Base-by-base conservation (phyloP, 2,113 vertebrate species). In the Mungos mungo region DNA sequence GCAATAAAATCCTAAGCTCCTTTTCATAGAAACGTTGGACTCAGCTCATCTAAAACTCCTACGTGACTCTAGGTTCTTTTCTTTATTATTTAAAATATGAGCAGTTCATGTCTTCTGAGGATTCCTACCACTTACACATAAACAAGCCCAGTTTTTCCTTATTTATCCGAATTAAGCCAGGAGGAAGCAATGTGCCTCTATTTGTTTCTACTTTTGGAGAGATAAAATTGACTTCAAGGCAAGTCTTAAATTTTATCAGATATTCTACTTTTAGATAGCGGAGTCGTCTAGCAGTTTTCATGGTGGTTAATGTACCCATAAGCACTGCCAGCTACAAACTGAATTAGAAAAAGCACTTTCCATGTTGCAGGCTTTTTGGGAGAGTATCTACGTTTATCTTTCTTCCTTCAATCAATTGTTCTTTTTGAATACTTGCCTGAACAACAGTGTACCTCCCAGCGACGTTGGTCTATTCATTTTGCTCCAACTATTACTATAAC, bases 181-280 rank as follows among this genome's bases (percentile, higher is more conserved):
- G 63, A 91, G 10, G 60, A 95, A 95, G 57, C 10, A 76, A 18
- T 25, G 9, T 12, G 50, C 50, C 11, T 94, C 52, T 50, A 38
- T 95, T 91, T 84, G 69, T 90, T 88, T 89, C 14, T 86, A 41
- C 31, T 93, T 95, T 72, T 23, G 33, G 57, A 82, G 31, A 83
- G 60, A 90, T 77, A 95, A 95, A 96, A 89, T 65, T 79, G 77
- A 95, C 79, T 96, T 95, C 19, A 91, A 96, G 82, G 35, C 66
- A 81, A 93, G 91, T 41, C 74, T 94, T 86, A n/a, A 77, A 60
- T 95, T 90, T 87, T 92, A 97, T 97, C 95, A 88, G 50, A 65
- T 76, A 71, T 33, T 85, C 63, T 85, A 3, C 50, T 82, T 71
- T 57, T 79, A 96, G 94, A 65, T 84, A 87, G 72, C 87, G 60